Evolutionary conservation across 2,113 vertebrate species (phyloP).

Genomic region (Colaptes auratus): DNA sequence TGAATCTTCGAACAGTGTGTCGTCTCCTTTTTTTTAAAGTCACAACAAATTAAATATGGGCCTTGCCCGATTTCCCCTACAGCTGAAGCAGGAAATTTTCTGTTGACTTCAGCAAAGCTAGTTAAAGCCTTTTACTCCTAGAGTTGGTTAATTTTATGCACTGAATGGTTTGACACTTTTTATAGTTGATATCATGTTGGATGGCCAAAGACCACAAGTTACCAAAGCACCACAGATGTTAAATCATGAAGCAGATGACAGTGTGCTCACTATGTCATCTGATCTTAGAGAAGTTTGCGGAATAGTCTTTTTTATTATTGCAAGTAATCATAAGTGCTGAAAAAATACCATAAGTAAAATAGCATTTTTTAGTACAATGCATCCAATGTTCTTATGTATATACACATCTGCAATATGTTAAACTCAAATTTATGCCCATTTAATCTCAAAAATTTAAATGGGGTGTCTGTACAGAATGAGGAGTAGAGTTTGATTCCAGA

Average conservation of each 20-base stretch:
- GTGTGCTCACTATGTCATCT: conserved; percentile 24
- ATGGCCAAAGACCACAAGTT: background rate
- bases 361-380: conserved; percentile 53
- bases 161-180: background rate
- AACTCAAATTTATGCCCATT: background rate
- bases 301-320: conserved; percentile 40
- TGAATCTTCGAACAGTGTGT: background rate
- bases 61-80: background rate
- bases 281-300: conserved; percentile 31
- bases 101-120: background rate
- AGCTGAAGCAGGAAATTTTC: background rate
- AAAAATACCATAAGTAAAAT: conserved; percentile 44
- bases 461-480: conserved; percentile 21
- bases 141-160: background rate
- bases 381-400: conserved; percentile 44
- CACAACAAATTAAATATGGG: background rate
- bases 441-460: conserved; percentile 43
- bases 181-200: background rate
- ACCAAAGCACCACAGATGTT: background rate
- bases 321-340: conserved; percentile 43
- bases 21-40: background rate
- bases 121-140: background rate
- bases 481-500: background rate
- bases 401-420: conserved; percentile 63
- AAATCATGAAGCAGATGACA: conserved; percentile 54